A percentile compares a stretch with the other conserved stretches of the same genome.
These are phyloP conservation scores for Varanus komodoensis DNA, from an alignment of 2,113 vertebrate species.

Conservation along the genomic window DNA sequence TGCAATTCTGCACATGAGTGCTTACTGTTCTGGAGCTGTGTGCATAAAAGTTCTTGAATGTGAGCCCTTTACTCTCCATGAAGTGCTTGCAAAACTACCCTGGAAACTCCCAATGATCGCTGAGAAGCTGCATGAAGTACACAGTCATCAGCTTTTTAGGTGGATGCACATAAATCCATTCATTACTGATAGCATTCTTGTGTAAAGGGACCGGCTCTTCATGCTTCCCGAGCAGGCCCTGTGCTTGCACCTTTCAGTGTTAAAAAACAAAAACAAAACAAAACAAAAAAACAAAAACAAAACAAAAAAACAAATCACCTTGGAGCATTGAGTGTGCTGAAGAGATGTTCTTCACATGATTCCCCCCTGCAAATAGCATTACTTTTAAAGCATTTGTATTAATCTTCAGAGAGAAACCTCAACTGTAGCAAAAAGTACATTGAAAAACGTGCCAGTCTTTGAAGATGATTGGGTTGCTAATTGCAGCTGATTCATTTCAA, in stretches of 20 bases:
- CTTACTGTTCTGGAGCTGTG: background rate
- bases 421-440: background rate
- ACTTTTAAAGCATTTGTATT: background rate
- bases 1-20: background rate
- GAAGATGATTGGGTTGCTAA: background rate
- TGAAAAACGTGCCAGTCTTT: background rate
- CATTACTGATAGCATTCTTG: background rate
- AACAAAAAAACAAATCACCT: background rate
- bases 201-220: background rate
- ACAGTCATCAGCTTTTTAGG: background rate
- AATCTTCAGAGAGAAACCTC: background rate
- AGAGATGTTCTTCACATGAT: background rate
- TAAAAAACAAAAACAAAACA: background rate
- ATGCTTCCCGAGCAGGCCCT: background rate
- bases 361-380: background rate
- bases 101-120: background rate
- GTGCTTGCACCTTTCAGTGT: background rate
- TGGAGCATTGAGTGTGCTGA: background rate
- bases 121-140: background rate
- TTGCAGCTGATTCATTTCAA: background rate
- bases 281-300: background rate
- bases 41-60: background rate
- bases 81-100: background rate
- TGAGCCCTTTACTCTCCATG: background rate
- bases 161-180: background rate